Conservation (phyloP, 2,797 vertebrate genomes). For the Masticophis lateralis region DNA sequence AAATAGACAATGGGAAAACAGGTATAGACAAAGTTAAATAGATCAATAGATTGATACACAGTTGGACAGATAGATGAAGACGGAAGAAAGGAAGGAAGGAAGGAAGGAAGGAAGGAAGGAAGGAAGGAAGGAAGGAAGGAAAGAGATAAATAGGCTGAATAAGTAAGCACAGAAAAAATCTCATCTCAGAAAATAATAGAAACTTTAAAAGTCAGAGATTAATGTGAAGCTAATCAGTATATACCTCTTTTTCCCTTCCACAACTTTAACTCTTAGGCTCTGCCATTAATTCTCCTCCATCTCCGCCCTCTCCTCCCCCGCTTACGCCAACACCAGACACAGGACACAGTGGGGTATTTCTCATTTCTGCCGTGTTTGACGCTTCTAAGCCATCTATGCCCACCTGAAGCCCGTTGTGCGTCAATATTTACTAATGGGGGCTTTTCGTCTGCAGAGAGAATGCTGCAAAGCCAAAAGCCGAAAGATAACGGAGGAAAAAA, state of each 20-base stretch:
- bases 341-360: constrained; percentile 48
- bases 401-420: constrained; percentile 51
- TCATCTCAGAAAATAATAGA: no score
- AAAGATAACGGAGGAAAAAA: constrained; percentile 58
- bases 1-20: no score
- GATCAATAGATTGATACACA: not conserved
- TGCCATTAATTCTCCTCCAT: not conserved
- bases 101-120: no score
- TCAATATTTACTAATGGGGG: constrained; percentile 69
- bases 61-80: not conserved
- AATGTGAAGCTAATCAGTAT: no score
- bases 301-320: not conserved
- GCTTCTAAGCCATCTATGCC: constrained; percentile 53
- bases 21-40: no score
- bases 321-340: constrained; percentile 26
- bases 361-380: constrained; percentile 62
- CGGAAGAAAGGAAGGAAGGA: no score
- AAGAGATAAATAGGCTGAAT: no score
- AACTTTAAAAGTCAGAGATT: no score
- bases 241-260: not conserved
- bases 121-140: no score
- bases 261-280: not conserved
- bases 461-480: constrained; percentile 50
- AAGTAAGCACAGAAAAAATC: no score
- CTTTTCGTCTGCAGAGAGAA: constrained; percentile 57